Percentiles rank a stretch among this genome's conserved stretches.
phyloP scores from a whole-genome alignment of 2,888 invertebrate species.

The Apodemia hepburni region DNA sequence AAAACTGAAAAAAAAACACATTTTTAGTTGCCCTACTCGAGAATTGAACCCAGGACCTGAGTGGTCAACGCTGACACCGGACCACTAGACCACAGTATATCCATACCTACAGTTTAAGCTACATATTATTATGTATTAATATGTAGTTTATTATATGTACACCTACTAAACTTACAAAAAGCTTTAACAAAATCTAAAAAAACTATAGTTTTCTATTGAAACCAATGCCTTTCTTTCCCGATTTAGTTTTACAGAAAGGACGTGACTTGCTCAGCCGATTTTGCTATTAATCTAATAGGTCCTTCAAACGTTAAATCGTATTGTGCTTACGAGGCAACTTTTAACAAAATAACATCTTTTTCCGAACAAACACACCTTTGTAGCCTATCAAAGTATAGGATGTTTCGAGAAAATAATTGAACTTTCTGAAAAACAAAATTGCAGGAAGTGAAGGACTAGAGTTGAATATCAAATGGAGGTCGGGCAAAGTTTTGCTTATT shows the following conservation, averaged over 20 bases:
- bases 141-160: too few species aligned
- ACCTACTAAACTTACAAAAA: neutral
- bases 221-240: conserved; percentile 44
- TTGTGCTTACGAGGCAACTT: conserved; percentile 25
- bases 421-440: conserved; percentile 43
- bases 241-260: conserved; percentile 54
- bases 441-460: conserved; percentile 56
- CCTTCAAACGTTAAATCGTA: conserved; percentile 36
- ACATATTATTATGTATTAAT: too few species aligned
- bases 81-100: too few species aligned
- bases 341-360: conserved; percentile 21
- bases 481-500: conserved; percentile 72
- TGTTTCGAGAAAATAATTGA: conserved; percentile 22
- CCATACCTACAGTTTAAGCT: too few species aligned
- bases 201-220: conserved; percentile 44
- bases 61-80: too few species aligned
- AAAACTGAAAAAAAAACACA: too few species aligned
- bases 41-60: too few species aligned
- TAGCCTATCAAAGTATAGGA: conserved; percentile 14
- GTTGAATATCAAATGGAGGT: conserved; percentile 70
- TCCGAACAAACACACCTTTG: conserved; percentile 13
- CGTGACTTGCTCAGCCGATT: conserved; percentile 59
- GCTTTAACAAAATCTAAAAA: conserved; percentile 20
- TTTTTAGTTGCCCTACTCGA: too few species aligned
- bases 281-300: conserved; percentile 55